These are phyloP conservation scores for Macrochelys suwanniensis DNA, from an alignment of 2,797 vertebrate species.

Conservation along the genomic window DNA sequence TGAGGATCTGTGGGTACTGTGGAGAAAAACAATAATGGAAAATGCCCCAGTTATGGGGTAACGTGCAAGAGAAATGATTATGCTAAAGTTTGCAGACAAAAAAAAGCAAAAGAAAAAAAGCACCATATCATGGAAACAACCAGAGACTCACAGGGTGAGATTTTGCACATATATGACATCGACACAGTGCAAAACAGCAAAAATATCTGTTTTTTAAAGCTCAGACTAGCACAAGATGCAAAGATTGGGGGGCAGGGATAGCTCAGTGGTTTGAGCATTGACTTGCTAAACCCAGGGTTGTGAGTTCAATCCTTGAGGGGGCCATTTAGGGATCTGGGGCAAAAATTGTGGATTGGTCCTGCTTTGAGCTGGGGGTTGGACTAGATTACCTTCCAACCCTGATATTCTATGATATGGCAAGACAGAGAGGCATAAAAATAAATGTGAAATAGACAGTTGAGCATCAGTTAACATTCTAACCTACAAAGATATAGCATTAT, in stretches of 20 bases:
- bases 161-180: neutral
- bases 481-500: neutral
- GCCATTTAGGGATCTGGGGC: too few relatives aligned
- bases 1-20: neutral
- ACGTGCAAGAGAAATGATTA: neutral
- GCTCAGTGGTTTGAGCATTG: too few relatives aligned
- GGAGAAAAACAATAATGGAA: neutral
- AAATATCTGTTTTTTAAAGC: neutral
- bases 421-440: neutral
- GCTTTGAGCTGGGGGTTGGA: too few relatives aligned
- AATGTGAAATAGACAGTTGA: neutral
- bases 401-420: neutral
- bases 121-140: neutral
- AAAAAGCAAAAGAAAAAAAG: neutral
- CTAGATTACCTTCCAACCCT: too few relatives aligned
- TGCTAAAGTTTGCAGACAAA: neutral
- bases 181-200: neutral
- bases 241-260: too few relatives aligned
- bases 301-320: too few relatives aligned
- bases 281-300: too few relatives aligned
- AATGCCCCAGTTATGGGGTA: neutral
- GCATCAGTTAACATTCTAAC: neutral
- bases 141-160: neutral
- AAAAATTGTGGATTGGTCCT: too few relatives aligned
- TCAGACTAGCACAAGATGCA: neutral